Evolutionary conservation across 1,140 invertebrate genomes (phyloP).

Genomic region (Heliothis virescens): DNA sequence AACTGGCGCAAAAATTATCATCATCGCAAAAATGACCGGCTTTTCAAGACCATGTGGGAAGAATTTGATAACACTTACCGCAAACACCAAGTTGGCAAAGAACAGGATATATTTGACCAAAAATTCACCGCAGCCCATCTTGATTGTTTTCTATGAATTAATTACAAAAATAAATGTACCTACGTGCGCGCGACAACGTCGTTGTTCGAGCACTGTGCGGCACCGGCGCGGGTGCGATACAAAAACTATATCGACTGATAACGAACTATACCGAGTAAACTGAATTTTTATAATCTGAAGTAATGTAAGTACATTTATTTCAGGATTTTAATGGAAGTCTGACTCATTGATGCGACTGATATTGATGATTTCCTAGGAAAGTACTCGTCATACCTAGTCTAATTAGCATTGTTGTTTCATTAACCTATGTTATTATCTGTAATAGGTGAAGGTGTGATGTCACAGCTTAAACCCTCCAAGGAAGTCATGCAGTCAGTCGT

Average conservation of each 20-base stretch:
- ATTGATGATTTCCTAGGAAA: not conserved
- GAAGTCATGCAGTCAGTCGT: too few relatives aligned
- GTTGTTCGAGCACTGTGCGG: constrained; percentile 22
- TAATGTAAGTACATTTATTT: constrained; percentile 7
- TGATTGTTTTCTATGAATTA: constrained; percentile 53
- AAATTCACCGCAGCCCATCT: constrained; percentile 82
- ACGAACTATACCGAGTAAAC: not conserved
- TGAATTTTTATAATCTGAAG: constrained; percentile 1
- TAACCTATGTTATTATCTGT: not conserved
- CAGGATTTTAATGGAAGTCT: not conserved
- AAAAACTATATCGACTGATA: constrained; percentile 31
- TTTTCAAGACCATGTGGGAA: not conserved
- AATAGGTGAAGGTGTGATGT: too few relatives aligned
- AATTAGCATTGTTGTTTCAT: not conserved
- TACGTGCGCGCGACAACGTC: not conserved
- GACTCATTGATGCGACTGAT: not conserved
- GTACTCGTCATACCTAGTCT: not conserved
- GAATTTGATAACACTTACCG: constrained; percentile 66
- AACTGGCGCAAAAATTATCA: not conserved
- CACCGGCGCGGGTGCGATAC: not conserved
- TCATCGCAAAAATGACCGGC: not conserved
- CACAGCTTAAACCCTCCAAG: too few relatives aligned
- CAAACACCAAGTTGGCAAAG: constrained; percentile 80
- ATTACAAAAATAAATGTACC: not conserved
- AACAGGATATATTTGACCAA: constrained; percentile 80